phyloP scores from a whole-genome alignment of 1,140 invertebrate species.

The Lithobius niger region DNA sequence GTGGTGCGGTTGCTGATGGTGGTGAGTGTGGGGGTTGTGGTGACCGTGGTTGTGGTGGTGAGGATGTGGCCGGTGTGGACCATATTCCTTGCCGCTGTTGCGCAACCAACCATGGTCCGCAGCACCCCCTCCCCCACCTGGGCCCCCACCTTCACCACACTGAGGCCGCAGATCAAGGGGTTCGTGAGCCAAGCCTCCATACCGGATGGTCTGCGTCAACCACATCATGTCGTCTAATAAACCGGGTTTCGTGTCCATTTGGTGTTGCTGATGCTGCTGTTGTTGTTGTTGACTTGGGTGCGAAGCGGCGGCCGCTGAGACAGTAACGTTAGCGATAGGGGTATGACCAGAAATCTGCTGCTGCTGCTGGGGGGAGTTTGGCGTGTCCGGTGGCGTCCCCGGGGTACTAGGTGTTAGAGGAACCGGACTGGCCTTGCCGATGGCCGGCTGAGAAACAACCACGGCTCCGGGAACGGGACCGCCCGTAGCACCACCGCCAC shows the following conservation, averaged over 20 bases:
- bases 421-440: slow-evolving; percentile 10
- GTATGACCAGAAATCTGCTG: slow-evolving; percentile 19
- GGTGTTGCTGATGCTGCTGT: slow-evolving; percentile 27
- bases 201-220: slow-evolving; percentile 42
- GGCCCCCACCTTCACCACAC: slow-evolving; percentile 32
- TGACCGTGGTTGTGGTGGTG: slow-evolving; percentile 12
- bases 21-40: too few relatives aligned
- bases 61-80: slow-evolving; percentile 4
- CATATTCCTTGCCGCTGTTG: background rate
- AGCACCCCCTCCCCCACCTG: too few relatives aligned
- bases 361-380: slow-evolving; percentile 38
- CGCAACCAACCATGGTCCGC: slow-evolving; percentile 13
- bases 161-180: slow-evolving; percentile 65
- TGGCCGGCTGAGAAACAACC: slow-evolving; percentile 15
- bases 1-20: too few relatives aligned
- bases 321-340: slow-evolving; percentile 31
- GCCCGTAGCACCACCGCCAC: slow-evolving; percentile 18
- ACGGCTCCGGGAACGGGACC: slow-evolving; percentile 8
- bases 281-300: slow-evolving; percentile 16
- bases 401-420: slow-evolving; percentile 28
- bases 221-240: slow-evolving; percentile 52
- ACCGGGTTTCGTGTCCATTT: slow-evolving; percentile 6
- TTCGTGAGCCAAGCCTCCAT: slow-evolving; percentile 35
- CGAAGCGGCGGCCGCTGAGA: slow-evolving; percentile 15
- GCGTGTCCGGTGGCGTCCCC: slow-evolving; percentile 62